A percentile compares a stretch with the other conserved stretches of the same genome.
Conservation (phyloP, 2,113 vertebrate species). For the Nothocercus julius region DNA sequence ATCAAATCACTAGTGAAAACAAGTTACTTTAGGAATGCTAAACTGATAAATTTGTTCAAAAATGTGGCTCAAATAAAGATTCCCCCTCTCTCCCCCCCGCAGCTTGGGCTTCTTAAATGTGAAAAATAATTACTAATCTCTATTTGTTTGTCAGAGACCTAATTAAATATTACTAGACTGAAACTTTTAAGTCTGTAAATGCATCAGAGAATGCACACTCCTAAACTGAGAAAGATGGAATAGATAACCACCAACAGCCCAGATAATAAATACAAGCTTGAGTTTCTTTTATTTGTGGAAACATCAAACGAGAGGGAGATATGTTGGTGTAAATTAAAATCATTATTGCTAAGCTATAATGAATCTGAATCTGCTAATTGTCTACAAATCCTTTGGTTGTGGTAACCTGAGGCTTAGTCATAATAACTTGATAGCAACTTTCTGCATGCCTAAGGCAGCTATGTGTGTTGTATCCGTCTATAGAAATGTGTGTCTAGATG, state of each 20-base stretch:
- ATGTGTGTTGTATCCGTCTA: neutral
- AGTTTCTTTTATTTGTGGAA: neutral
- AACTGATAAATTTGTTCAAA: neutral
- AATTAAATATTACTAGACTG: neutral
- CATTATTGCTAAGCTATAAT: neutral
- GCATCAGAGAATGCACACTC: neutral
- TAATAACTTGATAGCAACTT: neutral
- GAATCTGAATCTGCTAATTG: neutral
- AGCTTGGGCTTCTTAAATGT: neutral
- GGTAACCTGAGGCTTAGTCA: neutral
- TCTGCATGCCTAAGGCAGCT: neutral
- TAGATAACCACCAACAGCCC: neutral
- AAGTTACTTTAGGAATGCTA: neutral
- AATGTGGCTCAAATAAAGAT: neutral
- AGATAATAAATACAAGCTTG: neutral
- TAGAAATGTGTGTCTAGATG: neutral
- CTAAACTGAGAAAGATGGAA: neutral
- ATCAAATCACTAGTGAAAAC: neutral
- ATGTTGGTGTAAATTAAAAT: neutral
- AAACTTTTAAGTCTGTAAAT: neutral
- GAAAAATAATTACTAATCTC: neutral
- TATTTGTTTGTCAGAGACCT: neutral
- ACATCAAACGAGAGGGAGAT: fast-evolving
- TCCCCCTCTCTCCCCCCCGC: neutral
- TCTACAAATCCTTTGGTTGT: neutral